Base-by-base conservation (phyloP, 2,888 invertebrate species). In the Listrodromus nycthemerus region DNA sequence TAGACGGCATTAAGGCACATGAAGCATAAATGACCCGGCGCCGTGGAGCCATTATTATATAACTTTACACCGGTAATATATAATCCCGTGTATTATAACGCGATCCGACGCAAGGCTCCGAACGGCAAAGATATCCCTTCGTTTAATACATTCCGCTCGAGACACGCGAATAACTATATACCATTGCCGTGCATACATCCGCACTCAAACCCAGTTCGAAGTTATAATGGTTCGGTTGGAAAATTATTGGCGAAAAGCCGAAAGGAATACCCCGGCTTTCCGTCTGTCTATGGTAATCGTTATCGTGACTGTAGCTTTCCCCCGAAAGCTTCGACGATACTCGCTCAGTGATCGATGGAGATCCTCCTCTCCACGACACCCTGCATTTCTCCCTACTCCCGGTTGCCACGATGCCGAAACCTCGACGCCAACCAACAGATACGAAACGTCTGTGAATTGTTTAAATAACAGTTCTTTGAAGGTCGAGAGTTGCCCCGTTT, bases 1-100 rank as follows among this genome's bases (percentile, higher is more conserved):
- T 91, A 91, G 92, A 91, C 91, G 86, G 83, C 86, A 89, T 90
- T 91, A 88, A 88, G 86, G 85, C 85, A 77, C 86, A 82, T 86
- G 87, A 86, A 86, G 84, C 77, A 87, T 84, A 86, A 87, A 85
- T 86, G 84, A 78, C 63, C 77, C 80, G 67, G 73, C 70, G 79
- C 78, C 82, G 80, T 66, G 33, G 30, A 24, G 61, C 66, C 74
- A 37, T 61, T 75, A 78, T 82, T 78, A 69, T 75, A 65, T 67
- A 67, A 70, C 69, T 21, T 16, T 16, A 27, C 16, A 61, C 61
- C 21, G 55, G 55, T 21, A 24, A 21, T 4, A 24, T 55, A 61
- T 30, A 61, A 61, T 61, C 30, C 30, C 16, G 16, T 30, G 61
- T 30, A 61, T 61, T 61, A 61, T 61, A 21, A 16, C 30, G 61